Base-by-base conservation (phyloP, 2,888 invertebrate genomes). In the Xestia sexstrigata region DNA sequence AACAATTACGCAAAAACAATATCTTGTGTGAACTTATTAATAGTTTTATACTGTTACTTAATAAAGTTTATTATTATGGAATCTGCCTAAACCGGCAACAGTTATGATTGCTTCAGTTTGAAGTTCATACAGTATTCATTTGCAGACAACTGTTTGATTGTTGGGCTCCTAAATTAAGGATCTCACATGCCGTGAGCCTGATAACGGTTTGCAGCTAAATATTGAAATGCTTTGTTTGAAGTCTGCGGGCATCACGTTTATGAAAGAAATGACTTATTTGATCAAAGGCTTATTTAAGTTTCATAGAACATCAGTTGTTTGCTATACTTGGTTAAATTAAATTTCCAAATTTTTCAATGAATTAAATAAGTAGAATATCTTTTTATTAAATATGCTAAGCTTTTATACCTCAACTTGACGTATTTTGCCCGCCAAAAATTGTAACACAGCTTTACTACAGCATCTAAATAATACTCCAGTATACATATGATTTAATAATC, bases 121-220 rank as follows among this genome's bases (percentile, higher is more conserved):
- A 81, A 62, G 60, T 85, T 85, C 75, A 78, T 82, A 79, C 80
- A 42, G 47, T 87, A 87, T 88, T 83, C 77, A 79, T 85, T 86
- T 85, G 39, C 62, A 83, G 66, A 81, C 82, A 79, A 73, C 79
- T 76, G 73, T 81, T 85, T 82, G 84, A 83, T 87, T 88, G 82
- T 86, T 82, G 69, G 76, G 42, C 45, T 79, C 20, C 86, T 78
- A 83, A 82, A 86, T 83, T 83, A 89, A 78, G 84, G 68, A 78
- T 76, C 62, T 77, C 65, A 78, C 76, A 74, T 76, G 70, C 60
- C 67, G 72, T 78, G 63, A 77, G 76, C 58, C 65, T 81, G 75
- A 80, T 89, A 89, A 89, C 89, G 86, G 89, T 89, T 81, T 74
- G 63, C 39, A 35, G 58, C 55, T 60, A 76, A 81, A 81, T 77